phyloP scores from a whole-genome alignment of 1,140 invertebrate species.

The Metopolophium dirhodum region DNA sequence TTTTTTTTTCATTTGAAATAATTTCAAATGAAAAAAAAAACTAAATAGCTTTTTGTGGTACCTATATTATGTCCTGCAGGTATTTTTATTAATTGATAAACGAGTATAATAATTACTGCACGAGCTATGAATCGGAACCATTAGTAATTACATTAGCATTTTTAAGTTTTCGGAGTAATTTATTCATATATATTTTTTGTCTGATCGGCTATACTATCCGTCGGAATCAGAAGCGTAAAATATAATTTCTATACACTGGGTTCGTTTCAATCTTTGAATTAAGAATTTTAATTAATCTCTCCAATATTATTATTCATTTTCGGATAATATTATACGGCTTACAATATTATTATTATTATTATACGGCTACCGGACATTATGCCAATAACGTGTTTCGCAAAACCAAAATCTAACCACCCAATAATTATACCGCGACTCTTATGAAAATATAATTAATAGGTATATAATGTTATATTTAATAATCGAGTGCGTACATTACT shows the following conservation, averaged over 20 bases:
- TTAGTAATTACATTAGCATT: not conserved
- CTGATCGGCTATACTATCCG: not conserved
- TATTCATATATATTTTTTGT: not conserved
- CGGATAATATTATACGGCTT: not conserved
- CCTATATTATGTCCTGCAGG: not conserved
- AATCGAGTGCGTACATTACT: not conserved
- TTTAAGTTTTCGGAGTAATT: not conserved
- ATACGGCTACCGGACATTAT: not conserved
- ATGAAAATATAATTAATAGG: not conserved
- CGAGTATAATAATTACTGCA: not conserved
- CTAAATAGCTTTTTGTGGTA: not conserved
- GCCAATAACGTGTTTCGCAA: not conserved
- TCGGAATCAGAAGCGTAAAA: not conserved
- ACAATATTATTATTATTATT: not conserved
- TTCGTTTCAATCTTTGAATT: not conserved
- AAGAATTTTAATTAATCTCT: no score
- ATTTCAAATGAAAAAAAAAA: not conserved
- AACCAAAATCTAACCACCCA: not conserved
- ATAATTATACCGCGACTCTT: not conserved
- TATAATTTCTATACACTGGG: not conserved
- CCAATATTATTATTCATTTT: not conserved
- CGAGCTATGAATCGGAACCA: not conserved
- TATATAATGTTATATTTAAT: not conserved
- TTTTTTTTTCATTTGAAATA: not conserved
- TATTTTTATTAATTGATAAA: constrained; percentile 29